Percentiles rank a stretch among this genome's conserved stretches.
phyloP scores from a whole-genome alignment of 1,140 invertebrate species.

The Aricia agestis region DNA sequence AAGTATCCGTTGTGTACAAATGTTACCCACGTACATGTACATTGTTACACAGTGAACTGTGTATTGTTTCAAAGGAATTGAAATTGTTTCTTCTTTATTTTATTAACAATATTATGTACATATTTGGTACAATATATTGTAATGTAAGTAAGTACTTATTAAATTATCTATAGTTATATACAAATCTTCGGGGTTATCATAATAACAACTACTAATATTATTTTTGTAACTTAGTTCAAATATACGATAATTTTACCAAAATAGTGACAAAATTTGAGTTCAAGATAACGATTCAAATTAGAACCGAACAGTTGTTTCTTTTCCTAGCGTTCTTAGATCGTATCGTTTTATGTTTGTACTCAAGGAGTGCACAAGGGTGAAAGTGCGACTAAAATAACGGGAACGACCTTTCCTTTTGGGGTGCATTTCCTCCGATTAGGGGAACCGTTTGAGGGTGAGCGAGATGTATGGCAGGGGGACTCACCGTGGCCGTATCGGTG shows the following conservation, averaged over 20 bases:
- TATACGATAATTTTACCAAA: not conserved
- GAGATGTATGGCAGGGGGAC: constrained; percentile 61
- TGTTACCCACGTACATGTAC: not conserved
- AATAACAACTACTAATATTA: not conserved
- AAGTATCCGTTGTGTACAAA: constrained; percentile 4
- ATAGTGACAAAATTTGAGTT: not conserved
- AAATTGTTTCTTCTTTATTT: not conserved
- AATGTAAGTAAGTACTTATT: too few species aligned
- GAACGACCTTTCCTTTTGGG: constrained; percentile 49
- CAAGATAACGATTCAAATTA: constrained; percentile 1
- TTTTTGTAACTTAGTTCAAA: not conserved
- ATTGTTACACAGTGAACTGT: not conserved
- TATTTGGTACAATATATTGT: too few species aligned
- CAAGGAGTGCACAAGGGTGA: constrained; percentile 35
- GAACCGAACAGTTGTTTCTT: not conserved
- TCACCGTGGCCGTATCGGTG: constrained; percentile 71
- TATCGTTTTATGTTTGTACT: constrained; percentile 13
- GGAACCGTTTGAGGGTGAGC: constrained; percentile 60
- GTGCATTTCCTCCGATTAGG: constrained; percentile 60
- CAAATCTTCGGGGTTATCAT: not conserved
- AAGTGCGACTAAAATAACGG: constrained; percentile 55
- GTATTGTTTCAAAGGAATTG: not conserved
- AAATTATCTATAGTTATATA: not conserved
- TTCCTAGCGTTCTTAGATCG: not conserved
- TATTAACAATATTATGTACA: too few species aligned